Conservation (phyloP, 2,797 vertebrate species). For the Pempheris klunzingeri region DNA sequence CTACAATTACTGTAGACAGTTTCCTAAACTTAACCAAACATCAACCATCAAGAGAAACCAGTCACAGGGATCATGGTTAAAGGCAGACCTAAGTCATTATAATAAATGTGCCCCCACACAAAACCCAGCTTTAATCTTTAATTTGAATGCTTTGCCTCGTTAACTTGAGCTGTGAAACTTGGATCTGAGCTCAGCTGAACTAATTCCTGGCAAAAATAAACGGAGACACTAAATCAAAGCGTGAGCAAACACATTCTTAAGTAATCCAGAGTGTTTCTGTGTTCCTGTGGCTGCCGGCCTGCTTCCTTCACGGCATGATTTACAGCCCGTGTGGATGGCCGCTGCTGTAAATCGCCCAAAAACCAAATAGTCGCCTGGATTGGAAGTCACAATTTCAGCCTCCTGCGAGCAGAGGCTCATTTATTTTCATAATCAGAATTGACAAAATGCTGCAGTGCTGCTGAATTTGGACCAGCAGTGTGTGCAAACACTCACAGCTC, state of each 20-base stretch:
- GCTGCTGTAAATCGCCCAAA: not conserved
- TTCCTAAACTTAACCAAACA: too few relatives aligned
- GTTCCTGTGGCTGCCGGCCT: not conserved
- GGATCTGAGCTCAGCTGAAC: not conserved
- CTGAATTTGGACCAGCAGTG: not conserved
- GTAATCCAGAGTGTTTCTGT: not conserved
- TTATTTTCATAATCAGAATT: slow-evolving; percentile 6
- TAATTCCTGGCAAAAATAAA: not conserved
- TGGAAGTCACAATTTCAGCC: not conserved
- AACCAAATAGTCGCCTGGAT: not conserved
- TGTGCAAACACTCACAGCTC: not conserved
- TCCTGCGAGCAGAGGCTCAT: not conserved
- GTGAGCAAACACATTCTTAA: not conserved
- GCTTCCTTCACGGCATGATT: not conserved
- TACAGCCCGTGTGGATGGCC: not conserved
- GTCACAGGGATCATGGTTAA: too few relatives aligned
- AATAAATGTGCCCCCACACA: too few relatives aligned
- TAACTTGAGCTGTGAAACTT: not conserved
- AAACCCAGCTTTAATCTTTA: too few relatives aligned
- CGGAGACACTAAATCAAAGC: not conserved
- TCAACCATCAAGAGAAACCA: too few relatives aligned
- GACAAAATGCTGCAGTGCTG: not conserved
- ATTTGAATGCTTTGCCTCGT: too few relatives aligned
- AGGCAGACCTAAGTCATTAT: too few relatives aligned
- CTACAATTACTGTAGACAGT: too few relatives aligned